Evolutionary conservation across 2,797 vertebrate genomes (phyloP), one percentile per base, ranked within the genome.

Genomic region (Coregonus suidteri): DNA sequence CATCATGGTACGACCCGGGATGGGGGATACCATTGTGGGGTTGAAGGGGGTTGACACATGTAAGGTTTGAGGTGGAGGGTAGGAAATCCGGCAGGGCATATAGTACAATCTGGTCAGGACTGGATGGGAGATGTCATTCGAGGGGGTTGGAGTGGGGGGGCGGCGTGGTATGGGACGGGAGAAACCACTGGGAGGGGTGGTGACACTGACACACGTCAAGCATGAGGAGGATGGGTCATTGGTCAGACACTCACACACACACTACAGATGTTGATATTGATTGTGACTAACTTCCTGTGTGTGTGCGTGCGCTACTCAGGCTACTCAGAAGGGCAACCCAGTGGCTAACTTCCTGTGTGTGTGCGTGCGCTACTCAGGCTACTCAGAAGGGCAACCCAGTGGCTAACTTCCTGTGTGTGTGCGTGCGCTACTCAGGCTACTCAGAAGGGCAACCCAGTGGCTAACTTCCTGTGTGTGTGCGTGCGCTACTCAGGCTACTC

Each of bases 371-470:
- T 56, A 15, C 83, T 0, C 80, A 99, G 98, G 98, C 97, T 65
- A 95, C 95, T 4, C 97, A 97, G 90, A 99, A 97, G 83, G 97
- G 97, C 0, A 97, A 99, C 82, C 97, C 97, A 0, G 91, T 98
- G 4, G 92, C 94, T 0, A 25, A 25, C 25, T 25, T 25, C 25
- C 25, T 25, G 25, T 25, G 25, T 25, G 25, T 25, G 25, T 25
- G 25, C 25, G 25, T 25, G 25, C 25, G 25, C 25, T 25, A 25
- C 25, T 25, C 25, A 25, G 25, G 25, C 25, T 25, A 25, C 25
- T 25, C 25, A 25, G 25, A 25, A 25, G 25, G 25, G 25, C 25
- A 1, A 25, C 25, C 25, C 25, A 25, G 25, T 25, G 25, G 25
- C 25, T 25, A 25, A 25, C 25, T 25, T 25, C 25, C 25, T 25